Conservation (phyloP, 1,140 invertebrate species). For the Euwallacea similis region DNA sequence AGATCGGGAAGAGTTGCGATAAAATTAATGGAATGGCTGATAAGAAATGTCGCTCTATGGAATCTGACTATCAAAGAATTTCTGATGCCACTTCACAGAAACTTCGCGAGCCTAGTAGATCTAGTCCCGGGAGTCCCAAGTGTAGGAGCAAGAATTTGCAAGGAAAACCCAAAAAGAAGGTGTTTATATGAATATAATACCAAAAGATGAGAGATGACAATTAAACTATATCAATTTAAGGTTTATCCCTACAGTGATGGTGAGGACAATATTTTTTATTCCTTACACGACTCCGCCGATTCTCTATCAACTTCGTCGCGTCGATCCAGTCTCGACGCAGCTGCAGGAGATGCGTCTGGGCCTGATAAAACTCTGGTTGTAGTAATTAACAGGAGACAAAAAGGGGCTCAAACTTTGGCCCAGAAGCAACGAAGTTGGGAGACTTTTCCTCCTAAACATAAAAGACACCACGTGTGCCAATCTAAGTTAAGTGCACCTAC, state of each 20-base stretch:
- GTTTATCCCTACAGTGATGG: constrained; percentile 65
- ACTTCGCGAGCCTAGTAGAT: constrained; percentile 51
- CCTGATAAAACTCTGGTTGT: constrained; percentile 53
- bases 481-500: constrained; percentile 46
- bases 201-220: neutral
- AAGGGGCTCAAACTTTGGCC: constrained; percentile 53
- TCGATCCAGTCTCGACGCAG: constrained; percentile 56
- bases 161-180: constrained; percentile 42
- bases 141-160: constrained; percentile 49
- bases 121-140: constrained; percentile 50
- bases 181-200: neutral
- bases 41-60: constrained; percentile 47
- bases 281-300: constrained; percentile 51
- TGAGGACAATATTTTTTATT: constrained; percentile 63
- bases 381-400: constrained; percentile 50
- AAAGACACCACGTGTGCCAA: constrained; percentile 48
- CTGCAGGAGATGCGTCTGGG: constrained; percentile 41
- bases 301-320: constrained; percentile 50
- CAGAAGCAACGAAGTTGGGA: constrained; percentile 69
- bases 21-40: constrained; percentile 48
- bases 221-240: constrained; percentile 36
- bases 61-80: constrained; percentile 66
- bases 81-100: constrained; percentile 62
- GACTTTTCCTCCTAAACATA: constrained; percentile 63
- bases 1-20: constrained; percentile 54